Evolutionary conservation across 2,888 invertebrate species (phyloP), one percentile per base, ranked within the genome.

Genomic region (Campoplex capitator): DNA sequence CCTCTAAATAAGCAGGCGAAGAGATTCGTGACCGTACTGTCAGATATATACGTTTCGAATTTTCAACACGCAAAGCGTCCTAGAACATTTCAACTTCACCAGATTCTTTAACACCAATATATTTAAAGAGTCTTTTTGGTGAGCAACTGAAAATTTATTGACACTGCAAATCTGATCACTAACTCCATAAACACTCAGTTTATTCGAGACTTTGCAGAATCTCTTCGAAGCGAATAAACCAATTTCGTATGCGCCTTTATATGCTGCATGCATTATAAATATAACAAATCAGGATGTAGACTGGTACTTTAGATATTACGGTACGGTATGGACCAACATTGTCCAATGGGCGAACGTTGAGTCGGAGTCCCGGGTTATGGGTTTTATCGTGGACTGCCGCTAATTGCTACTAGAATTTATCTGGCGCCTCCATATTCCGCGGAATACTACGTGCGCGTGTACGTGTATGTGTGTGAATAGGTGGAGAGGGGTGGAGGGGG

Each of bases 371-470:
- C 90, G 77, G 78, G 89, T 91, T 90, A 91, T 90, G 90, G 90
- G 90, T 91, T 92, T 92, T 92, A 92, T 91, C 91, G 91, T 83
- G 88, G 80, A 88, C 89, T 88, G 87, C 84, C 89, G 90, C 91
- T 92, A 92, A 92, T 92, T 91, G 91, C 90, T 84, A 84, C 88
- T 89, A 78, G 85, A 90, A 90, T 90, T 90, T 90, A 90, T 90
- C 90, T 90, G 88, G 88, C 87, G 85, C 88, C 88, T 88, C 89
- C 88, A 90, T 89, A 90, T 90, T 90, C 89, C 88, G 83, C 77
- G 83, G 77, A 78, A 89, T 90, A 89, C 89, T 89, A 88, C 89
- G 67, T 71, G 70, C 89, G 71, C 75, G 62, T 42, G 56, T 74
- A 51, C 67, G 42, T 68, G 65, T 81, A 62, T 74, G 54, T 68